Evolutionary conservation across 2,888 invertebrate species (phyloP), one percentile per base, ranked within the genome.

Genomic region (Caradrina kadenii): DNA sequence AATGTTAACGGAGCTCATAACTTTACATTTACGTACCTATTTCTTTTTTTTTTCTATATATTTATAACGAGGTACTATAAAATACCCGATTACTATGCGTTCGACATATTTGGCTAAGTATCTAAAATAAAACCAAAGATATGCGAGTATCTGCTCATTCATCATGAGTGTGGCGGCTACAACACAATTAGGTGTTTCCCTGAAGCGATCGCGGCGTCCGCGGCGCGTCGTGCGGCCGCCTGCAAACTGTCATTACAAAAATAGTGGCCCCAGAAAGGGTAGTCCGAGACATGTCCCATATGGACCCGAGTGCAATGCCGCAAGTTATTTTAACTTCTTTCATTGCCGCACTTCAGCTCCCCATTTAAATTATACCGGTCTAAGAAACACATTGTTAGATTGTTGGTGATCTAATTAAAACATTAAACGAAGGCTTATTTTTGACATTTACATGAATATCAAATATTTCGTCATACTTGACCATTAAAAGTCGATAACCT

Each of bases 231-330:
- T 65, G 72, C 82, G 83, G 85, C 94, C 94, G 94, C 94, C 94
- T 95, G 95, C 92, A 82, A 90, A 93, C 93, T 93, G 94, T 95
- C 95, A 94, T 92, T 94, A 94, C 93, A 91, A 93, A 95, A 95
- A 95, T 95, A 95, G 94, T 94, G 93, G 93, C 89, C 91, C 88
- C 93, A 91, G 94, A 95, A 95, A 95, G 95, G 95, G 95, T 95
- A 93, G 93, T 88, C 89, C 83, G 89, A 90, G 94, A 95, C 93
- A 91, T 74, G 89, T 88, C 88, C 92, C 95, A 94, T 94, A 94
- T 95, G 95, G 95, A 91, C 90, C 83, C 84, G 87, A 84, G 83
- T 87, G 84, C 81, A 81, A 76, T 79, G 80, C 82, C 72, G 76
- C 68, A 80, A 84, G 88, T 89, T 91, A 91, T 93, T 93, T 93